phyloP scores from a whole-genome alignment of 2,888 invertebrate species.

The Drosophila monieri region DNA sequence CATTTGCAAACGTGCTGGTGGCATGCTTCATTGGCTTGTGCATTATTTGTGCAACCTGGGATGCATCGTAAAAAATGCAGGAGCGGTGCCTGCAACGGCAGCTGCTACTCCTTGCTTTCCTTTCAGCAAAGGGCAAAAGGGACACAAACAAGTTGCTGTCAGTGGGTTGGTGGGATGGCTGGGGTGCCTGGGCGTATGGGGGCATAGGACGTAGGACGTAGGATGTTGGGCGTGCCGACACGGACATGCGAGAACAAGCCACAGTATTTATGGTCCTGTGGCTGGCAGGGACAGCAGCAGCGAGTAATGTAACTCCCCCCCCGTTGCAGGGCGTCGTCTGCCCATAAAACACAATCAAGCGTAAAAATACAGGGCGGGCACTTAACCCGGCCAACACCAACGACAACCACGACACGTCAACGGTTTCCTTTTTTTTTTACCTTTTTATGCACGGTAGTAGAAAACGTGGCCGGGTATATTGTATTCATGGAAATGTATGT shows the following conservation, averaged over 20 bases:
- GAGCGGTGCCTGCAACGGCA: constrained; percentile 72
- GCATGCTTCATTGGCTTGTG: constrained; percentile 80
- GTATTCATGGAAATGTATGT: constrained; percentile 16
- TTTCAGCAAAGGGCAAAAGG: constrained; percentile 38
- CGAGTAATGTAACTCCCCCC: constrained; percentile 34
- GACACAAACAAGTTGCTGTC: constrained; percentile 6
- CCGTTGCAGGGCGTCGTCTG: constrained; percentile 45
- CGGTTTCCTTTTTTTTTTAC: constrained; percentile 29
- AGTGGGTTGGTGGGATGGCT: constrained; percentile 17
- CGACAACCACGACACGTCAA: constrained; percentile 56
- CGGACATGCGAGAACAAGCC: constrained; percentile 72
- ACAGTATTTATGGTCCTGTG: constrained; percentile 74
- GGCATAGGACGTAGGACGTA: constrained; percentile 42
- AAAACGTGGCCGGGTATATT: constrained; percentile 23
- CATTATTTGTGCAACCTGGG: constrained; percentile 81
- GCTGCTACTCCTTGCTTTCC: constrained; percentile 60
- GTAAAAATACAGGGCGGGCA: constrained; percentile 73
- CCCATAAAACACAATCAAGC: constrained; percentile 78
- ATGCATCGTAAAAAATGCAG: constrained; percentile 81
- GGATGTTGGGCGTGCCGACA: constrained; percentile 61
- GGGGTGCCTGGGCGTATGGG: constrained; percentile 12
- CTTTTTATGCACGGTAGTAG: constrained; percentile 35
- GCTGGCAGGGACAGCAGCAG: constrained; percentile 53
- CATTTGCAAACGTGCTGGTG: constrained; percentile 50
- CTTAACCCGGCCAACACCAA: constrained; percentile 61